These are phyloP conservation scores for Clistopyga incitator DNA, from an alignment of 2,888 invertebrate species.

Conservation along the genomic window DNA sequence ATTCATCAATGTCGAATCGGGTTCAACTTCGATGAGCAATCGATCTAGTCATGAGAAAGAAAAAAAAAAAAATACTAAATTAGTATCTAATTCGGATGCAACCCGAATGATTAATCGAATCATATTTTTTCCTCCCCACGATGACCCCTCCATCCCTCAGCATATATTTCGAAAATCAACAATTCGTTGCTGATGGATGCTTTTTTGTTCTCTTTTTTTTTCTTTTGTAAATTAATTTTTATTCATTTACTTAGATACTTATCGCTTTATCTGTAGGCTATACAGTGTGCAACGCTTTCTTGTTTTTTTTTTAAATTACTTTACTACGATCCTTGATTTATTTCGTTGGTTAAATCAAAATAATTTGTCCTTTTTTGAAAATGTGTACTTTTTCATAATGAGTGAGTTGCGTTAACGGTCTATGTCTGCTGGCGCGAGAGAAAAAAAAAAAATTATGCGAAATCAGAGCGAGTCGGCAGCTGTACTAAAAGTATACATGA, in stretches of 20 bases:
- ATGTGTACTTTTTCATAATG: conserved; percentile 42
- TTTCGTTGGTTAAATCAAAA: conserved; percentile 28
- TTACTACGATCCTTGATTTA: conserved; percentile 19
- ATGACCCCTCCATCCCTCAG: background rate
- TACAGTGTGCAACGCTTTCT: conserved; percentile 44
- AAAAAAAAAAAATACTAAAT: conserved; percentile 59
- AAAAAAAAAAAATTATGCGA: conserved; percentile 42
- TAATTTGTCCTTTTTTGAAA: conserved; percentile 29
- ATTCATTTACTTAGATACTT: conserved; percentile 32
- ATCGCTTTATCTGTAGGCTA: conserved; percentile 51
- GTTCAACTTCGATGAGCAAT: conserved; percentile 69
- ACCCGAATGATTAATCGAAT: conserved; percentile 55
- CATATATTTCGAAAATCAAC: conserved; percentile 10
- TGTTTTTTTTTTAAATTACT: conserved; percentile 17
- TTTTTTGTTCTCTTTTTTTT: conserved; percentile 26
- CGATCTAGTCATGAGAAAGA: conserved; percentile 75
- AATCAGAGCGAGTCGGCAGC: conserved; percentile 74
- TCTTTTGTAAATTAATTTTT: conserved; percentile 46
- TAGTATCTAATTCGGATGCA: conserved; percentile 60
- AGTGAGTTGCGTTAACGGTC: conserved; percentile 80
- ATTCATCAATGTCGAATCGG: conserved; percentile 63
- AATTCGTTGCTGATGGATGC: conserved; percentile 20
- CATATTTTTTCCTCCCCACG: conserved; percentile 32
- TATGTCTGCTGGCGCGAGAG: conserved; percentile 78
- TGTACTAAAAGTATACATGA: conserved; percentile 81